Evolutionary conservation across 2,888 invertebrate genomes (phyloP).

Genomic region (Gerosis bhagava): DNA sequence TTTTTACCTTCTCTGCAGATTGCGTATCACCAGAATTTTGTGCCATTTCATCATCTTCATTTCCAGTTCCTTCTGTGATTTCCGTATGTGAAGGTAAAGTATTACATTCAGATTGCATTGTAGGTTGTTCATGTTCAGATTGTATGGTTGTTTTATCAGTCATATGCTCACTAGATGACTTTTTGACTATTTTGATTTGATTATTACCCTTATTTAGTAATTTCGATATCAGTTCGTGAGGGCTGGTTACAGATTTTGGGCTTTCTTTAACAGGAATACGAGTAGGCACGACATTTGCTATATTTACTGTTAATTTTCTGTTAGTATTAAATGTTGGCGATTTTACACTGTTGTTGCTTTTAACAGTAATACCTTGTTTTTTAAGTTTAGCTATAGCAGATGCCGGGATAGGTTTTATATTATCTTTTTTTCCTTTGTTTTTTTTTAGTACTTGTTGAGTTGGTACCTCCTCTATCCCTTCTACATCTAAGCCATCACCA

Average conservation of each 20-base stretch:
- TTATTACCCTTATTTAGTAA: constrained; percentile 64
- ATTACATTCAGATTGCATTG: constrained; percentile 4
- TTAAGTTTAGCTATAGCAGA: constrained; percentile 63
- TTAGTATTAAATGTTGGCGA: constrained; percentile 28
- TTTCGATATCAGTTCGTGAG: constrained; percentile 63
- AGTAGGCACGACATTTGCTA: constrained; percentile 8
- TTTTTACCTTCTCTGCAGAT: constrained; percentile 20
- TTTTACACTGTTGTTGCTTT: constrained; percentile 48
- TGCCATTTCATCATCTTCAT: constrained; percentile 5
- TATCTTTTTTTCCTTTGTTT: constrained; percentile 56
- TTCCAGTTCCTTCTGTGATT: constrained; percentile 12
- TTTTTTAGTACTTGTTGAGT: constrained; percentile 61
- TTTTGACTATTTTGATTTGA: constrained; percentile 67
- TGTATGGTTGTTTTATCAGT: constrained; percentile 26
- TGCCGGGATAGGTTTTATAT: constrained; percentile 43
- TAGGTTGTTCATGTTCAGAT: constrained; percentile 16
- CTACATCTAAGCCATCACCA: constrained; percentile 69
- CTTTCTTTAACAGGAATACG: constrained; percentile 24
- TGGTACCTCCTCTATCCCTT: constrained; percentile 74
- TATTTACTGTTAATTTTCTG: constrained; percentile 27
- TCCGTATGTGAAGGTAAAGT: not conserved
- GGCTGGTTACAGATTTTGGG: constrained; percentile 41
- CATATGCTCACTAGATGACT: constrained; percentile 35
- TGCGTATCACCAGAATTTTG: constrained; percentile 1
- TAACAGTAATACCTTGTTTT: constrained; percentile 66